Base-by-base conservation (phyloP, 64 coral and sea anemone genomes). In the Exaiptasia diaphana region DNA sequence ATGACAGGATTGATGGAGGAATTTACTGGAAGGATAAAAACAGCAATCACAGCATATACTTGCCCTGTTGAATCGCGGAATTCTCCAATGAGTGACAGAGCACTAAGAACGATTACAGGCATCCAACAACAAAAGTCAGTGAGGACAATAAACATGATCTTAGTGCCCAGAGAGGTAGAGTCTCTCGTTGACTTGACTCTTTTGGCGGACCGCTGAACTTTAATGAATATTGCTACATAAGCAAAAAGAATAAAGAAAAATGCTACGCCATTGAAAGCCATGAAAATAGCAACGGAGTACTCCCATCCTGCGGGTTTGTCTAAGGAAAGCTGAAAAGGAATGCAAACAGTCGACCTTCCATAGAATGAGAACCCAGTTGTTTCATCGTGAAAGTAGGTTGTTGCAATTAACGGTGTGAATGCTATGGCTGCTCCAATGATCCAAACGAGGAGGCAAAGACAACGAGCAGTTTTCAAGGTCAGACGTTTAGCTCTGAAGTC, bases 71-170 rank as follows among this genome's bases (percentile, higher is more conserved):
- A n/a, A n/a, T n/a, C n/a, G n/a, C n/a, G n/a, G n/a, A n/a, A n/a
- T n/a, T n/a, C n/a, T n/a, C n/a, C n/a, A 67, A 64, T 15, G 14
- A 67, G 31, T 67, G 49, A 10, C 49, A 52, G 10, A n/a, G n/a
- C n/a, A n/a, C 31, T n/a, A 14, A 71, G 33, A 13, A 71, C n/a
- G 38, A 71, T 42, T 15, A 71, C 20, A 15, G 68, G 68, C 68
- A 71, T 71, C 68, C 68, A 71, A 24, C 68, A 71, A 5, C 7
- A 71, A 38, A 71, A 71, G 18, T 71, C 68, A 12, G 68, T 71
- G n/a, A n/a, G n/a, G 6, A 71, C 3, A 0, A 71, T 41, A 43
- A 71, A 37, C 33, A 79, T 39, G 18, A 37, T 34, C 24, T 49
- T 41, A 3, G 52, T 18, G 0, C 18, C 3, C 20, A 54, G 39